phyloP scores from a whole-genome alignment of 1,140 invertebrate genomes.

The Mylabris phalerata region DNA sequence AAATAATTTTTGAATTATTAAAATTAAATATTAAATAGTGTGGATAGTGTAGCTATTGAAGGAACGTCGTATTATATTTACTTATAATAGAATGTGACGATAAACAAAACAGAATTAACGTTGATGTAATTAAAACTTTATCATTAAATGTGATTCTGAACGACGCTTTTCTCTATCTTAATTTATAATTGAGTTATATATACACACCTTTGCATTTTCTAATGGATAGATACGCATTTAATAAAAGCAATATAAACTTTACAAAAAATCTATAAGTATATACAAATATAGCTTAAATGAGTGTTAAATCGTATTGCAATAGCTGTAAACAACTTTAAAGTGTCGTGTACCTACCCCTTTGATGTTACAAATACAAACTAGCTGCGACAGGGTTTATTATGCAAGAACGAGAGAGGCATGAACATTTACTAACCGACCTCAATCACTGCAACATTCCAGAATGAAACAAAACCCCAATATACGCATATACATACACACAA shows the following conservation, averaged over 20 bases:
- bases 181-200: slow-evolving; percentile 6
- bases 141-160: slow-evolving; percentile 1
- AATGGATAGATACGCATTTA: not conserved
- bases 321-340: slow-evolving; percentile 15
- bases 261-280: too few relatives aligned
- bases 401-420: slow-evolving; percentile 6
- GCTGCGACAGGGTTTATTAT: slow-evolving; percentile 14
- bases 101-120: slow-evolving; percentile 1
- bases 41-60: too few relatives aligned
- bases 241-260: not conserved
- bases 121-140: slow-evolving; percentile 5
- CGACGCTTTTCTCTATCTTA: not conserved
- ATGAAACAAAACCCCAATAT: too few relatives aligned
- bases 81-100: too few relatives aligned
- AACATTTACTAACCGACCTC: slow-evolving; percentile 11
- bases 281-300: too few relatives aligned
- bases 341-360: slow-evolving; percentile 7
- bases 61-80: too few relatives aligned
- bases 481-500: too few relatives aligned
- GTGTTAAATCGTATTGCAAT: slow-evolving; percentile 9
- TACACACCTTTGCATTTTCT: not conserved
- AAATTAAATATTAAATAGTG: too few relatives aligned
- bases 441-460: slow-evolving; percentile 14
- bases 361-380: slow-evolving; percentile 12
- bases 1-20: too few relatives aligned